Evolutionary conservation across 2,797 vertebrate species (phyloP).

Genomic region (Aplochiton taeniatus): DNA sequence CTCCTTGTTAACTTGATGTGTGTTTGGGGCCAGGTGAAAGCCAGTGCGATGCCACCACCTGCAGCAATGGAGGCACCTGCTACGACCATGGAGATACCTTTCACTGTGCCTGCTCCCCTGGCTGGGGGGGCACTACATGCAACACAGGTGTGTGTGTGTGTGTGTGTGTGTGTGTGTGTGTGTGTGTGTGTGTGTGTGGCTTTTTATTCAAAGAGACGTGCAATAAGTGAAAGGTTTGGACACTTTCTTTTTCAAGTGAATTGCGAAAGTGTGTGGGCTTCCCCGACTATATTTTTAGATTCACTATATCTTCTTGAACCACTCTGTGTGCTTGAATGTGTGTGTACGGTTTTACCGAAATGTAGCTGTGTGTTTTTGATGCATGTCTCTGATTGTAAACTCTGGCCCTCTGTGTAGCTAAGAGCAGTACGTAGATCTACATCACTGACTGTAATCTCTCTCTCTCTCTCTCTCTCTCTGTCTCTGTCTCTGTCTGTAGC

Average conservation of each 20-base stretch:
- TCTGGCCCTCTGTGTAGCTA: constrained; percentile 6
- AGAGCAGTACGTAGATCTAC: too few relatives aligned
- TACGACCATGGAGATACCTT: constrained; percentile 90
- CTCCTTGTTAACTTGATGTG: neutral
- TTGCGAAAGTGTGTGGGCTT: too few relatives aligned
- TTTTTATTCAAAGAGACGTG: neutral
- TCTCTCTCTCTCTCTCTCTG: neutral
- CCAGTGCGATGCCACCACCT: constrained; percentile 92
- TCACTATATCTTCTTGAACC: too few relatives aligned
- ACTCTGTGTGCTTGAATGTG: too few relatives aligned
- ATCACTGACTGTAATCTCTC: constrained; percentile 19
- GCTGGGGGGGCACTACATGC: constrained; percentile 91
- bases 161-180: neutral
- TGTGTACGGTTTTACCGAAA: too few relatives aligned
- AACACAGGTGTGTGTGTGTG: constrained; percentile 80
- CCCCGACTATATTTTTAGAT: too few relatives aligned
- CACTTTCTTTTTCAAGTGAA: too few relatives aligned
- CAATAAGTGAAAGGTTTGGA: too few relatives aligned
- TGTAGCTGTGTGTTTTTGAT: neutral
- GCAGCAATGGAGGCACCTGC: constrained; percentile 94
- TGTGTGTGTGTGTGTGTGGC: neutral
- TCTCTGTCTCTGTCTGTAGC: constrained; percentile 66
- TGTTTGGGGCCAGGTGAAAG: constrained; percentile 78
- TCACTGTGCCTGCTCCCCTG: constrained; percentile 87
- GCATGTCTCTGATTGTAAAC: neutral